Evolutionary conservation across 2,888 invertebrate species (phyloP), one percentile per base, ranked within the genome.

Genomic region (Anthrax anthrax): DNA sequence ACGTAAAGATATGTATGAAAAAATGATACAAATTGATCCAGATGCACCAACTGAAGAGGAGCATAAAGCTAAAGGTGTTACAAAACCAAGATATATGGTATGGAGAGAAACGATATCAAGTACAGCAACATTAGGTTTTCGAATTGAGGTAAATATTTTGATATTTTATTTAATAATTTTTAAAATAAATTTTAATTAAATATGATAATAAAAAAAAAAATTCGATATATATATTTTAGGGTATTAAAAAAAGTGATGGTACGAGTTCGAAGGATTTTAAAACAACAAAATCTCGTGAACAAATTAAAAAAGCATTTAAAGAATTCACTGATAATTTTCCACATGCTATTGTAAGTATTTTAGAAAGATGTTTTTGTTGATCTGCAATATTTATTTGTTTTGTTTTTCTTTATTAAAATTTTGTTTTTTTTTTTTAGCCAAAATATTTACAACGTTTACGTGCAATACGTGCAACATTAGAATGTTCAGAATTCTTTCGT

Each of bases 61-160:
- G 65, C 85, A 90, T 58, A 74, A 81, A 53, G 75, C 88, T 56
- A 86, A 88, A 70, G 94, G 89, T 17, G 88, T 95, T 2, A 94
- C 94, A 4, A 95, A 95, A 68, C 90, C 95, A 0, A 76, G 96
- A 16, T 88, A 92, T 69, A 90, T 90, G 89, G 77, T 94, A 39
- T 95, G 94, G 90, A 74, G 97, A 46, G 97, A 97, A 69, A 90
- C 92, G 12, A 94, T 95, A 58, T 95, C 95, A 44, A 95, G 95
- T 37, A 95, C 96, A n/a, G 84, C 95, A 1, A 88, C 88, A 1
- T 75, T 96, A 42, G 97, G 97, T 46, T 97, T 97, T 71, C 77
- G 97, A 58, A 90, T 98, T 63, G 97, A 97, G 68, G 67, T 65
- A 23, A 23, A 23, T 23, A 23, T 23, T 8, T 23, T 23, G 23